A percentile compares a stretch with the other conserved stretches of the same genome.
These are phyloP conservation scores for Rhagonycha lutea DNA, from an alignment of 2,888 invertebrate species.

Conservation along the genomic window DNA sequence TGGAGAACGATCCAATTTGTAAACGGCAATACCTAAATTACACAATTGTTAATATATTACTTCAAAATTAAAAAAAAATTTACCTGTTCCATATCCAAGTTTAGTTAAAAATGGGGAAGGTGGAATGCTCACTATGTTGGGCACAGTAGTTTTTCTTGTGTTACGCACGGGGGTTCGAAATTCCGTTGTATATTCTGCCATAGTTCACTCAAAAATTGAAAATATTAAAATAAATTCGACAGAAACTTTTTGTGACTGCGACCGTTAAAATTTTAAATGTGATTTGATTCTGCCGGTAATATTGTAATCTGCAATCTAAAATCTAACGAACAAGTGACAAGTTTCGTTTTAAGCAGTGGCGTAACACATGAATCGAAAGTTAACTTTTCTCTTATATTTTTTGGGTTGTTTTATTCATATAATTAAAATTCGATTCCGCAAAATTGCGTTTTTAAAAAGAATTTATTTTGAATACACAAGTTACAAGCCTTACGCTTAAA, in stretches of 20 bases:
- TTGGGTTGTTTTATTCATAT: no score
- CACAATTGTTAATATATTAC: neutral
- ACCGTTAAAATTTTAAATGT: neutral
- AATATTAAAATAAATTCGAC: neutral
- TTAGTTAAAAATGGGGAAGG: constrained; percentile 73
- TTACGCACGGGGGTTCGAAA: constrained; percentile 57
- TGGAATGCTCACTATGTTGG: constrained; percentile 58
- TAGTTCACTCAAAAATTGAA: constrained; percentile 27
- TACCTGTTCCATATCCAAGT: constrained; percentile 79
- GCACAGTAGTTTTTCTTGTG: constrained; percentile 37
- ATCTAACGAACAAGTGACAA: neutral
- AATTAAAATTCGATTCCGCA: no score
- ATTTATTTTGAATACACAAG: no score
- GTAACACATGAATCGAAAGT: no score
- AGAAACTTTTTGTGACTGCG: neutral
- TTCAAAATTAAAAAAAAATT: neutral
- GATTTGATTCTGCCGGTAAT: neutral
- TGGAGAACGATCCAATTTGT: constrained; percentile 75
- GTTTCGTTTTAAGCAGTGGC: no score
- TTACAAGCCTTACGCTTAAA: no score
- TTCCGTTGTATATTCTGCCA: constrained; percentile 42
- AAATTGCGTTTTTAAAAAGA: no score
- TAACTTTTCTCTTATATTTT: no score
- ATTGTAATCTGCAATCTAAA: neutral
- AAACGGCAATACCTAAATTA: constrained; percentile 72